Evolutionary conservation across 2,113 vertebrate genomes (phyloP), one percentile per base, ranked within the genome.

Genomic region (Alouatta palliata): DNA sequence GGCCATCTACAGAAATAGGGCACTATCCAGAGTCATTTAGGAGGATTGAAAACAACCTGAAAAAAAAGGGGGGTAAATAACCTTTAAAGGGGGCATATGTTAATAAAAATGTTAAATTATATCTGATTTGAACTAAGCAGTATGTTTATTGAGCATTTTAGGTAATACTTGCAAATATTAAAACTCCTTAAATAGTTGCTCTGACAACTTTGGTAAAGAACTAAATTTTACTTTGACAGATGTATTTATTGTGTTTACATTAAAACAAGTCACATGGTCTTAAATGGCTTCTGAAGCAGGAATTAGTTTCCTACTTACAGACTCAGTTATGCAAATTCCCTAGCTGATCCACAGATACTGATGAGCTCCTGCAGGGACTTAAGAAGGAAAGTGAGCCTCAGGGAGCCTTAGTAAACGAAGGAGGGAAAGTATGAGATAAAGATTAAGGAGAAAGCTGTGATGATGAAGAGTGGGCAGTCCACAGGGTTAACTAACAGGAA

Each of bases 91-190:
- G 40, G 30, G 2, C 23, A 92, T 88, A 86, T 64, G 20, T 56
- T 83, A 86, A 87, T 66, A 90, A 95, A 97, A 96, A 95, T 91
- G 84, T 81, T n/a, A 87, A 89, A 84, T 90, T 89, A 71, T 79
- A n/a, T 93, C 79, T 56, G 13, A 86, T 40, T 35, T 87, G 9
- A 88, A 37, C 19, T 71, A 58, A 80, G 23, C 14, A 66, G 25
- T 61, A 86, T 68, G 86, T 95, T 88, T 40, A 73, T 61, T 96
- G 92, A 82, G 21, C 0, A 64, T 75, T 84, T 95, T 73, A 90
- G 56, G 11, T 73, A 23, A 37, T 82, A 89, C 6, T 56, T 87
- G 16, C 49, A 92, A 87, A 81, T 32, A 87, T 76, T 43, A 58
- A 94, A 82, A 83, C 27, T 54, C 89, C 92, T 94, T 81, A 84